A percentile compares a stretch with the other conserved stretches of the same genome.
Conservation (phyloP, 2,797 vertebrate genomes). For the Silurus aristotelis region DNA sequence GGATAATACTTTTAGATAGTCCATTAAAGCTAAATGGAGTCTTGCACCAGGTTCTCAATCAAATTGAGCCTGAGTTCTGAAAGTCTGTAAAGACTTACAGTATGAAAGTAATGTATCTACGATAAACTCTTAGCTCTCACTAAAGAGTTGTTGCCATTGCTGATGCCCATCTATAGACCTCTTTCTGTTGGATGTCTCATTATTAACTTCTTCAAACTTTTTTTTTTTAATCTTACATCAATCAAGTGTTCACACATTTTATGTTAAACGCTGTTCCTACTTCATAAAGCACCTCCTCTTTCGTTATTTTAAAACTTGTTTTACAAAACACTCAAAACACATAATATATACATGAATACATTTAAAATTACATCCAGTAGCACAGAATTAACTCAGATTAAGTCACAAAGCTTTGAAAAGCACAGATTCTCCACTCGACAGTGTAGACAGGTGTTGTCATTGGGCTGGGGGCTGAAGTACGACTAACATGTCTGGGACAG, state of each 20-base stretch:
- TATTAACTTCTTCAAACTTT: background rate
- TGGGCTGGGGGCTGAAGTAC: constrained; percentile 15
- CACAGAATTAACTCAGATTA: background rate
- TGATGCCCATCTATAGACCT: background rate
- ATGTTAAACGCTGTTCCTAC: background rate
- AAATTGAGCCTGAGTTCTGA: too few species aligned
- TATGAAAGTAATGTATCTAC: background rate
- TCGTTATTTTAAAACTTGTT: background rate
- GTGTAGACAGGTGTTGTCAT: constrained; percentile 22
- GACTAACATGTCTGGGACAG: constrained; percentile 20
- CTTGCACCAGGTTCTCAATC: background rate
- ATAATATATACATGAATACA: background rate
- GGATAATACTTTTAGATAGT: background rate
- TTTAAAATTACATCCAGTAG: background rate
- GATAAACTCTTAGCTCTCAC: background rate
- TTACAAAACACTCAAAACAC: background rate
- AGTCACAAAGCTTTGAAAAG: background rate
- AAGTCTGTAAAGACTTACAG: too few species aligned
- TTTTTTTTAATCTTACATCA: background rate
- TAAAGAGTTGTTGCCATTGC: background rate
- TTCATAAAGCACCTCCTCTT: background rate
- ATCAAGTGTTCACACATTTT: background rate
- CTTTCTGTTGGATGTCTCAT: background rate
- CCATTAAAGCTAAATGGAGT: background rate
- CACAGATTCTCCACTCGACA: background rate